Evolutionary conservation across 2,797 vertebrate species (phyloP).

Genomic region (Phalanger gymnotis): DNA sequence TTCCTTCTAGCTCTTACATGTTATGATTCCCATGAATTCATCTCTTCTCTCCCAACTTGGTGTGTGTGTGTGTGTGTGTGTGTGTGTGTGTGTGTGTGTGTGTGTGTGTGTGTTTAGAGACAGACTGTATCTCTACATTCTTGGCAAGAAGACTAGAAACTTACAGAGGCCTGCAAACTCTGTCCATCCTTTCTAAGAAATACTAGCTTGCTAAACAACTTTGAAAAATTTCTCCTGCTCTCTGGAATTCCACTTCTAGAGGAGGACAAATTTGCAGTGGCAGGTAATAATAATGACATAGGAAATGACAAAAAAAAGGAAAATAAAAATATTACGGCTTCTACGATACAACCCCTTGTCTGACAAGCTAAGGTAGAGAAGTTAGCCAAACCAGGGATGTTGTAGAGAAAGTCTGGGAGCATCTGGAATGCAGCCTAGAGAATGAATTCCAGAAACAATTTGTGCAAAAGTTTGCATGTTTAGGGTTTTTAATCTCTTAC

Average conservation of each 20-base stretch:
- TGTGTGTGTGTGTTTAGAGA: background rate
- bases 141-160: constrained; percentile 26
- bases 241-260: constrained; percentile 7
- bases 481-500: background rate
- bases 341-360: background rate
- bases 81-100: background rate
- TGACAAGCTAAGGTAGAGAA: background rate
- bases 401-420: background rate
- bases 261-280: background rate
- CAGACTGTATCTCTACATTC: background rate
- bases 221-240: background rate
- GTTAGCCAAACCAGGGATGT: background rate
- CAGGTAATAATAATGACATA: background rate
- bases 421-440: background rate
- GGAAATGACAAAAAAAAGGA: background rate
- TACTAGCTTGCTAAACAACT: background rate
- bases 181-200: background rate
- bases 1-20: constrained; percentile 38
- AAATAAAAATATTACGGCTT: background rate
- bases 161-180: background rate
- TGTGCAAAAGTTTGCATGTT: background rate
- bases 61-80: too few relatives aligned
- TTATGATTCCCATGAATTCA: constrained; percentile 36
- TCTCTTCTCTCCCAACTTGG: constrained; percentile 55
- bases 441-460: background rate